Conservation (phyloP, 1,140 invertebrate genomes). For the Drosophila varians region DNA sequence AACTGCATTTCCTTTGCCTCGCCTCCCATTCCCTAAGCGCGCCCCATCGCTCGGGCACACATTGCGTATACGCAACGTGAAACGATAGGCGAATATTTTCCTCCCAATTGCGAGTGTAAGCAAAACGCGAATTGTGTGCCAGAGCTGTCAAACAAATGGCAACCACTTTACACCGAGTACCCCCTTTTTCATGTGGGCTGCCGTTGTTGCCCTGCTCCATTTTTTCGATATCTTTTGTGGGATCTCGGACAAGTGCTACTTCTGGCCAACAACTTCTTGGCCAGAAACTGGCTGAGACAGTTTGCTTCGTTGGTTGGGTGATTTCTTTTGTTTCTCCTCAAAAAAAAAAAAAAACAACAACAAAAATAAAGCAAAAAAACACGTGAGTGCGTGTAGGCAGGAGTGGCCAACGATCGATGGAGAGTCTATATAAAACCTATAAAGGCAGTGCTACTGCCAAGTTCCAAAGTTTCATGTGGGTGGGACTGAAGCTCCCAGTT, state of each 20-base stretch:
- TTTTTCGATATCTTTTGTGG: constrained; percentile 59
- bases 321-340: constrained; percentile 49
- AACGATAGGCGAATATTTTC: constrained; percentile 3
- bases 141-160: constrained; percentile 24
- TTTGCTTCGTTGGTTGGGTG: constrained; percentile 14
- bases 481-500: constrained; percentile 40
- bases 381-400: constrained; percentile 61
- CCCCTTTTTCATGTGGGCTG: constrained; percentile 38
- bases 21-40: neutral
- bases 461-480: constrained; percentile 34
- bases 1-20: constrained; percentile 11
- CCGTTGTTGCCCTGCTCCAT: constrained; percentile 55
- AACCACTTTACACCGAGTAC: constrained; percentile 14
- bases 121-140: constrained; percentile 27
- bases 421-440: constrained; percentile 30
- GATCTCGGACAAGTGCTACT: constrained; percentile 68
- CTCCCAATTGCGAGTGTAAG: constrained; percentile 1
- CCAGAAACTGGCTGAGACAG: constrained; percentile 27
- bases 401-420: constrained; percentile 45
- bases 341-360: constrained; percentile 6
- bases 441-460: constrained; percentile 7
- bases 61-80: constrained; percentile 68
- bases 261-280: constrained; percentile 52
- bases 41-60: neutral
- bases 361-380: constrained; percentile 12